Evolutionary conservation across 2,888 invertebrate species (phyloP).

Genomic region (Cephus spinipes): DNA sequence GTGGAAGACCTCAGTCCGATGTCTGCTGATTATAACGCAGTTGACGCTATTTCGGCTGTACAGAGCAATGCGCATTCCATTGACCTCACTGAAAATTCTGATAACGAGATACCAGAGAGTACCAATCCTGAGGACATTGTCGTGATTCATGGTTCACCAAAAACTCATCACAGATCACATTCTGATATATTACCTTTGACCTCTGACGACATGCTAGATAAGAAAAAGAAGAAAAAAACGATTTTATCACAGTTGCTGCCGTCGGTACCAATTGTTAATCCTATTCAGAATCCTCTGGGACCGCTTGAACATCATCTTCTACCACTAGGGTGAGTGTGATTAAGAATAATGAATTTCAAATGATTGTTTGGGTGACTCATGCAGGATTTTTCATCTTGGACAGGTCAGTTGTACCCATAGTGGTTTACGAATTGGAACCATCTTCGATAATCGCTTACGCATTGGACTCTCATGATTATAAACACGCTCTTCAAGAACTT

Average conservation of each 20-base stretch:
- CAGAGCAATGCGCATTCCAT: constrained; percentile 41
- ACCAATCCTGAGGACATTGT: constrained; percentile 56
- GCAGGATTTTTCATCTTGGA: constrained; percentile 11
- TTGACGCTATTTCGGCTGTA: constrained; percentile 53
- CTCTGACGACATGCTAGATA: constrained; percentile 54
- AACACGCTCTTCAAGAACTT: constrained; percentile 71
- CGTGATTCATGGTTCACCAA: constrained; percentile 53
- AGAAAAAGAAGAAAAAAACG: constrained; percentile 74
- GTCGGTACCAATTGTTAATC: constrained; percentile 65
- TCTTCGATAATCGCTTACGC: constrained; percentile 90
- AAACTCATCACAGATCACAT: constrained; percentile 65
- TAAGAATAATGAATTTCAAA: background rate
- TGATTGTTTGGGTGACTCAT: background rate
- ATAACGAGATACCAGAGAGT: constrained; percentile 47
- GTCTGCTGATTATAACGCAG: constrained; percentile 62
- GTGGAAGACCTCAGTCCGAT: constrained; percentile 62
- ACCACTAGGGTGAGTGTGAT: constrained; percentile 68
- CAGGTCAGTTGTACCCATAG: constrained; percentile 71
- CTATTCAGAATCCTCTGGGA: constrained; percentile 73
- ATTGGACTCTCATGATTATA: constrained; percentile 79
- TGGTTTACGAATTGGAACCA: constrained; percentile 83
- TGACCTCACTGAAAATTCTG: constrained; percentile 53
- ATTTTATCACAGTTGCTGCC: constrained; percentile 77
- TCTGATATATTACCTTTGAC: constrained; percentile 60
- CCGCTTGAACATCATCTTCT: constrained; percentile 79